Percentiles rank a stretch among this genome's conserved stretches.
phyloP scores from a whole-genome alignment of 1,140 invertebrate species.

The Stenopsyche tienmushanensis region DNA sequence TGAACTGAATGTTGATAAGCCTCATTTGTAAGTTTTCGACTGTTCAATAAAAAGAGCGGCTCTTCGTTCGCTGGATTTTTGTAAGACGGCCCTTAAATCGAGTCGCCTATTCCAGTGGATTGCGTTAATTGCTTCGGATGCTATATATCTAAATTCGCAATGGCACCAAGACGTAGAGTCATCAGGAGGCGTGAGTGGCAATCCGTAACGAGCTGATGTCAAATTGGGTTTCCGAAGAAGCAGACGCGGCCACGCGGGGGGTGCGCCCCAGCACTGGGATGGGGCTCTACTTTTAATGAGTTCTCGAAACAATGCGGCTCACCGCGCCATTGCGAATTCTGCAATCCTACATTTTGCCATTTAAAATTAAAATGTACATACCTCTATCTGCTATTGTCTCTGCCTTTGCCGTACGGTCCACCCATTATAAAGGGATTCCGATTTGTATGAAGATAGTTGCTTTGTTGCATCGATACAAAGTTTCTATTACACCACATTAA shows the following conservation, averaged over 20 bases:
- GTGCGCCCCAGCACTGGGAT: not conserved
- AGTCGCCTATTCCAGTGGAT: no score
- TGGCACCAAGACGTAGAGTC: no score
- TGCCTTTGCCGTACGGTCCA: not conserved
- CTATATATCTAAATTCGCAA: no score
- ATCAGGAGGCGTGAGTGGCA: not conserved
- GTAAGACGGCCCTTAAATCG: no score
- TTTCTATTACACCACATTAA: constrained; percentile 15
- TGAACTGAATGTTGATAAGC: no score
- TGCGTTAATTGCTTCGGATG: no score
- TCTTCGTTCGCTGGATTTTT: no score
- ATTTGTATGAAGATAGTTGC: constrained; percentile 28
- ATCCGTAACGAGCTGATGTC: constrained; percentile 6
- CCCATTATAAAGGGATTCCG: constrained; percentile 19
- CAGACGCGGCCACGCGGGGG: not conserved
- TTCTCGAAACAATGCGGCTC: constrained; percentile 41
- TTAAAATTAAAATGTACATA: constrained; percentile 37
- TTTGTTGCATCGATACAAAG: constrained; percentile 11
- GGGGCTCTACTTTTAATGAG: constrained; percentile 34
- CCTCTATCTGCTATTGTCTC: constrained; percentile 6
- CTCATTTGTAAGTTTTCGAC: no score
- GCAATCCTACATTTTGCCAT: constrained; percentile 32
- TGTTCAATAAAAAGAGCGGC: no score
- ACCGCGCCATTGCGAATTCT: constrained; percentile 31
- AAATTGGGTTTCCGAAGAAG: constrained; percentile 1